Evolutionary conservation across 2,797 vertebrate genomes (phyloP), one percentile per base, ranked within the genome.

Genomic region (Thalassophryne amazonica): DNA sequence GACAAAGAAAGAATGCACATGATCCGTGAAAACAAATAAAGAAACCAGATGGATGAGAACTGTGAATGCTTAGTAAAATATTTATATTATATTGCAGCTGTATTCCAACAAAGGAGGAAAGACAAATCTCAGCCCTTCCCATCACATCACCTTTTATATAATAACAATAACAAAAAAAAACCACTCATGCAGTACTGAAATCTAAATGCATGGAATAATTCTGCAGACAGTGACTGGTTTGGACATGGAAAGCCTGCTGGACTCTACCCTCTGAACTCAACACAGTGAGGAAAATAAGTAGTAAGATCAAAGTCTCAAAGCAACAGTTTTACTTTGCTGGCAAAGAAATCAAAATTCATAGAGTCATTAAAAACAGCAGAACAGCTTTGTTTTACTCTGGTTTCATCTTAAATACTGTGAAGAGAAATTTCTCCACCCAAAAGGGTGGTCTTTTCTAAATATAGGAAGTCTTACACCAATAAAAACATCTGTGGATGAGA

Each of bases 161-260:
- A 73, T 50, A 33, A 56, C 23, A 23, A 71, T n/a, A n/a, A n/a
- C n/a, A n/a, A n/a, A n/a, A n/a, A 59, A 73, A 29, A 32, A 40
- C 24, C 33, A 22, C n/a, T 3, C 14, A 47, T 21, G 38, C 29
- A 22, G 10, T 37, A 47, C 65, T 77, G 27, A 47, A 65, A 83
- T 73, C 73, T 78, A 77, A 59, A 77, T 80, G 58, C 61, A 56
- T 49, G 51, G 49, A 35, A 68, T 75, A 52, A 75, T 75, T 73
- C 76, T 52, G 39, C 19, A 46, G n/a, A n/a, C 51, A 60, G 59
- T 48, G 27, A 48, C 54, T 60, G 58, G 41, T 53, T 64, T 69
- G 71, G 72, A 78, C 63, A 69, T 80, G 74, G 43, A 81, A 78
- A 68, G 59, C 60, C 61, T 60, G 51, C 29, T 10, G 53, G 39